phyloP scores from a whole-genome alignment of 2,888 invertebrate species.

The Lycocerus yunnanus region DNA sequence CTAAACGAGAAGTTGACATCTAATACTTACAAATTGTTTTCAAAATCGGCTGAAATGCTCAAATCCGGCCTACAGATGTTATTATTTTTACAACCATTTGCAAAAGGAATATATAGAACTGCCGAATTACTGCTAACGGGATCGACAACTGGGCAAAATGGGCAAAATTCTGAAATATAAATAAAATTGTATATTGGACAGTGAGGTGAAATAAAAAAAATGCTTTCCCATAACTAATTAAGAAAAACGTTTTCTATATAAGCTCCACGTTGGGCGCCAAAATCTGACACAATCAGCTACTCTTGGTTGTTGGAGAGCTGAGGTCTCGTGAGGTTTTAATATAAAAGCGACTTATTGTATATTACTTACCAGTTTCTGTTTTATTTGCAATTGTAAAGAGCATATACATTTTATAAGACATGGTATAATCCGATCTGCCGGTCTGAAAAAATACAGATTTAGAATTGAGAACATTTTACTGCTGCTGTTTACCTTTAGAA shows the following conservation, averaged over 20 bases:
- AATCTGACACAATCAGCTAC: too few relatives aligned
- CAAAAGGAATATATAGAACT: slow-evolving; percentile 42
- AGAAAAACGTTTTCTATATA: too few relatives aligned
- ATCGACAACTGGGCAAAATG: slow-evolving; percentile 35
- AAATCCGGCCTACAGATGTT: slow-evolving; percentile 60
- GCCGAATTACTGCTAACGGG: slow-evolving; percentile 25
- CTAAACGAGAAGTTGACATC: too few relatives aligned
- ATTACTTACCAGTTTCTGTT: slow-evolving; percentile 14
- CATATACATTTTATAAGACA: slow-evolving; percentile 25
- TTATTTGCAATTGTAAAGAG: slow-evolving; percentile 10
- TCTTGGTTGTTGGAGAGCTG: too few relatives aligned
- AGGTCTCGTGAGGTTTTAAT: too few relatives aligned
- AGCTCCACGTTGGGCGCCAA: too few relatives aligned
- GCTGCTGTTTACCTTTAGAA: slow-evolving; percentile 5
- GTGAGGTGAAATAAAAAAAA: too few relatives aligned
- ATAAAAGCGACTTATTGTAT: too few relatives aligned
- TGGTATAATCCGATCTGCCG: slow-evolving; percentile 21
- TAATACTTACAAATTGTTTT: slow-evolving; percentile 37
- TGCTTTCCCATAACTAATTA: too few relatives aligned
- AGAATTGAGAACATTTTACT: background rate
- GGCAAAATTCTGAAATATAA: slow-evolving; percentile 33
- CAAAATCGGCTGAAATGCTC: slow-evolving; percentile 51
- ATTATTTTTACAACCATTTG: slow-evolving; percentile 61
- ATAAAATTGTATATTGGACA: too few relatives aligned
- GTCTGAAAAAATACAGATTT: slow-evolving; percentile 5